These are phyloP conservation scores for Falco novaeseelandiae DNA, from an alignment of 2,797 vertebrate genomes.

Conservation along the genomic window DNA sequence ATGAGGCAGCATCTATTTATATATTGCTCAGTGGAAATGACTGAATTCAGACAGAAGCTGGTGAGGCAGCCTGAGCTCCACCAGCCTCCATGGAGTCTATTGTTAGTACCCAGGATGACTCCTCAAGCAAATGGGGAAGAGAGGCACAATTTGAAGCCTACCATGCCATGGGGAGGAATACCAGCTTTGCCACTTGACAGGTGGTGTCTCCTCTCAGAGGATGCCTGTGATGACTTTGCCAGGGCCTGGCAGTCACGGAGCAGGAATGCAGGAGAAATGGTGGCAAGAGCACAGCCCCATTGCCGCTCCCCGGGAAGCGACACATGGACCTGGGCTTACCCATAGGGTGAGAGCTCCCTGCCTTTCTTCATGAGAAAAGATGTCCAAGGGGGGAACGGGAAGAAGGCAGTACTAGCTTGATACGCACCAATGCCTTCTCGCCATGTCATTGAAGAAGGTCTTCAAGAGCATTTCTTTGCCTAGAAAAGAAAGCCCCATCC, in stretches of 20 bases:
- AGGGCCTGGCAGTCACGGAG: neutral
- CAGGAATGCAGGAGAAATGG: neutral
- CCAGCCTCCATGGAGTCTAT: slow-evolving; percentile 32
- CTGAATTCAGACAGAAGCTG: slow-evolving; percentile 13
- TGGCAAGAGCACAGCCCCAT: accelerated
- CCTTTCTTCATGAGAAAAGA: neutral
- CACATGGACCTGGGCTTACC: neutral
- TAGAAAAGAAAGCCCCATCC: neutral
- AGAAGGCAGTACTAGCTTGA: neutral
- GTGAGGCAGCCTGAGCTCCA: slow-evolving; percentile 13
- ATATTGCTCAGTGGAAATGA: slow-evolving; percentile 14
- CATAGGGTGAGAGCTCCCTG: neutral
- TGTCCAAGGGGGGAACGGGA: neutral
- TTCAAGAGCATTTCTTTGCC: neutral
- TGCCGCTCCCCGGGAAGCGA: neutral
- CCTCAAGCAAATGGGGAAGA: neutral
- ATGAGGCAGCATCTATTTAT: slow-evolving; percentile 37
- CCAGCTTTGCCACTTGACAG: neutral
- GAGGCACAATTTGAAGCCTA: slow-evolving; percentile 10
- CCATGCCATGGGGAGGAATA: neutral
- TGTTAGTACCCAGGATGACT: slow-evolving; percentile 46
- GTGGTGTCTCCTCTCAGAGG: neutral
- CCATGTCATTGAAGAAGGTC: neutral
- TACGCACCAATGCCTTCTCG: neutral
- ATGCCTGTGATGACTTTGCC: neutral